These are phyloP conservation scores for Holothuria scabra DNA, from an alignment of 53 echinoderm and acorn worm genomes.

Conservation along the genomic window DNA sequence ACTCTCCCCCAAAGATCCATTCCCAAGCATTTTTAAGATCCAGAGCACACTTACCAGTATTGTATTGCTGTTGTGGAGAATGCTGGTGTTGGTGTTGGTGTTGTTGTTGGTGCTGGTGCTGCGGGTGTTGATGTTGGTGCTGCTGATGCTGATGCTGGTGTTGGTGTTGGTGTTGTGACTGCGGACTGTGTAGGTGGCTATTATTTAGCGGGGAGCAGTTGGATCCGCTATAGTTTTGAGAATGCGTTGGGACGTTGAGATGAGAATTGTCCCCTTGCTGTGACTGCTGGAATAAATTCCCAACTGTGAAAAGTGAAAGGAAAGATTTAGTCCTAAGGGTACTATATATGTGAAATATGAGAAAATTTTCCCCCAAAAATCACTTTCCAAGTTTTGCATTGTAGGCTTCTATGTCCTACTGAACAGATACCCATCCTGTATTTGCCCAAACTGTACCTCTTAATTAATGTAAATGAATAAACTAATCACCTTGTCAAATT, in stretches of 20 bases:
- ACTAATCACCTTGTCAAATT: no score
- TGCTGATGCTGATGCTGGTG: conserved; percentile 67
- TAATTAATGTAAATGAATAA: no score
- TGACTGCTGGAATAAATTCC: conserved; percentile 40
- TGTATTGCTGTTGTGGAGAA: conserved; percentile 53
- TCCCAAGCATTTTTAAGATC: background rate
- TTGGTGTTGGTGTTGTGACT: conserved; percentile 41
- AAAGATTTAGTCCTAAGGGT: background rate
- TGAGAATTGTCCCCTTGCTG: conserved; percentile 10
- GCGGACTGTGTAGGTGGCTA: conserved; percentile 40
- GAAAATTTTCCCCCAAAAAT: no score
- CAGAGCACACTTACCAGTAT: conserved; percentile 17
- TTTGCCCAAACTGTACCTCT: no score
- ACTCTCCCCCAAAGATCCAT: no score
- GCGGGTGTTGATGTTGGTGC: conserved; percentile 52
- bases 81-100: conserved; percentile 40
- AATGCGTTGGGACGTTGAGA: conserved; percentile 15
- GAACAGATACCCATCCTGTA: no score
- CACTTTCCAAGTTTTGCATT: no score
- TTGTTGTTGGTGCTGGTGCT: conserved; percentile 6
- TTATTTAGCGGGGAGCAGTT: conserved; percentile 30
- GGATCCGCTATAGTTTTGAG: conserved; percentile 7
- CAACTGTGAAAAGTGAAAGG: background rate
- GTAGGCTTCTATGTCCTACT: no score
- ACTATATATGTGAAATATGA: no score